phyloP scores from a whole-genome alignment of 2,113 vertebrate species.

The Heloderma charlesbogerti region DNA sequence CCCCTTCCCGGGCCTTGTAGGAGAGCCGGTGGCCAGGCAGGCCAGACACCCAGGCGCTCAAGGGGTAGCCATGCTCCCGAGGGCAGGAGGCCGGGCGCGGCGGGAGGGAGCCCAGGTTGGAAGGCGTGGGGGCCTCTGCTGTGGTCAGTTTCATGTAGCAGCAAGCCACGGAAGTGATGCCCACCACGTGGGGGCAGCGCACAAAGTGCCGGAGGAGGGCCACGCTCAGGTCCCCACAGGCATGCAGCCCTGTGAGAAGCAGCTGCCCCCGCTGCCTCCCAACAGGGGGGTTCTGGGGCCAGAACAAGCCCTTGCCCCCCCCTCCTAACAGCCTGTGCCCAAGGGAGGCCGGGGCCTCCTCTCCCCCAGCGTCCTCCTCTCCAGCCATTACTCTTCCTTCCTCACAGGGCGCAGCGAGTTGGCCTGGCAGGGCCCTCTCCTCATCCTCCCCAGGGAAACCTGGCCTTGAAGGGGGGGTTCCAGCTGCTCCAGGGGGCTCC shows the following conservation, averaged over 20 bases:
- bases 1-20: constrained; percentile 89
- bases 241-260: constrained; percentile 89
- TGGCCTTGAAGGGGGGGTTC: background rate
- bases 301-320: rapidly evolving
- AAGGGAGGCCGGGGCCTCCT: background rate
- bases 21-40: constrained; percentile 83
- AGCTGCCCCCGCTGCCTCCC: constrained; percentile 30
- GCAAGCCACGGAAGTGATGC: constrained; percentile 88
- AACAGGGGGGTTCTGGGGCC: no score
- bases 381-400: no score
- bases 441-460: no score
- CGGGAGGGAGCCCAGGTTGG: constrained; percentile 44
- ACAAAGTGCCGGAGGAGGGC: constrained; percentile 89
- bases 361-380: rapidly evolving
- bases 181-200: constrained; percentile 79
- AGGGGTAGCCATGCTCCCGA: constrained; percentile 80
- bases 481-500: rapidly evolving
- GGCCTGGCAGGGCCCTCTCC: no score
- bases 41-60: constrained; percentile 83
- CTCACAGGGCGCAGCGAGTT: rapidly evolving
- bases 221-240: constrained; percentile 92
- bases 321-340: background rate
- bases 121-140: constrained; percentile 58
- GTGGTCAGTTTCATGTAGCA: constrained; percentile 96
- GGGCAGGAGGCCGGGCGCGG: background rate